These are phyloP conservation scores for Cinclus mexicanus DNA, from an alignment of 2,113 vertebrate species.

Conservation along the genomic window DNA sequence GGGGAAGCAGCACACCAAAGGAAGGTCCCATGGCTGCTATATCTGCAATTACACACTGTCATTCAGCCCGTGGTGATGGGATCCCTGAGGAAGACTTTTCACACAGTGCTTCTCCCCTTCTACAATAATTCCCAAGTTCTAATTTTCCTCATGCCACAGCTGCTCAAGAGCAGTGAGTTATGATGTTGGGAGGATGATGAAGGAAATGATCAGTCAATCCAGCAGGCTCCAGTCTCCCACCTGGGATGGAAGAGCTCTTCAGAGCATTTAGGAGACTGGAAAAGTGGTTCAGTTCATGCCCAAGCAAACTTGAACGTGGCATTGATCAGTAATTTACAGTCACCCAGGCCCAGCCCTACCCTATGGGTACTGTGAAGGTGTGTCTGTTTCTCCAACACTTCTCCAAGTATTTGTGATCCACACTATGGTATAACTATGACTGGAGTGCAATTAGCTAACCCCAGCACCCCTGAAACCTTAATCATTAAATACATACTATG, in stretches of 20 bases:
- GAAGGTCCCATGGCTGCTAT: background rate
- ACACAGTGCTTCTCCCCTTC: background rate
- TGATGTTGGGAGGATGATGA: background rate
- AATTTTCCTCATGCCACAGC: background rate
- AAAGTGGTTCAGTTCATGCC: background rate
- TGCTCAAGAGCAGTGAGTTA: background rate
- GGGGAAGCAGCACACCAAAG: background rate
- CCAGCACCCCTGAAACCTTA: background rate
- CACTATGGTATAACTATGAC: fast-evolving
- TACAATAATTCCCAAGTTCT: background rate
- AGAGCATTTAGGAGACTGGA: background rate
- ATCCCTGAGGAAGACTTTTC: background rate
- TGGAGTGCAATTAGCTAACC: background rate
- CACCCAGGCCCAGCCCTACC: background rate
- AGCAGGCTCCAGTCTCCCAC: background rate
- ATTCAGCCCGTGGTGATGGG: background rate
- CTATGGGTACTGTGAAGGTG: background rate
- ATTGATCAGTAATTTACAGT: background rate
- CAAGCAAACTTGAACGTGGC: background rate
- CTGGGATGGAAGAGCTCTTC: background rate
- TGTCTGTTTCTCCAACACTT: background rate
- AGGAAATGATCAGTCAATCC: background rate
- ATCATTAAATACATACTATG: background rate
- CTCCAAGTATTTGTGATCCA: background rate
- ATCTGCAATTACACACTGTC: background rate